Conservation (phyloP, 2,888 invertebrate genomes). For the Odontocolon sp. region DNA sequence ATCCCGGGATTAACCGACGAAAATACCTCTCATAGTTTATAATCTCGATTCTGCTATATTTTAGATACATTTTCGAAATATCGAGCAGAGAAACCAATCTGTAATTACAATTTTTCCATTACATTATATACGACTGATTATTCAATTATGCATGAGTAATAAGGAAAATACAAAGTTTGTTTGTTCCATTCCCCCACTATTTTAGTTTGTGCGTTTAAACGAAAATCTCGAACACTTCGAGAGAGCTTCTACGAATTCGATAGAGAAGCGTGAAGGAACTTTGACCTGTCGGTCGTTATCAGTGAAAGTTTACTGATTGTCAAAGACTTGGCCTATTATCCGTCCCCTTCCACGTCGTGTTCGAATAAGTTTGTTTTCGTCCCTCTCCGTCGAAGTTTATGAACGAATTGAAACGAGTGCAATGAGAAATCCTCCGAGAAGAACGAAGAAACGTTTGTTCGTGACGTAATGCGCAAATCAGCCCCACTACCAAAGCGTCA, state of each 20-base stretch:
- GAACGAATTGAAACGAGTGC: slow-evolving; percentile 11
- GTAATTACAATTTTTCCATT: neutral
- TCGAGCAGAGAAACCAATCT: too few species aligned
- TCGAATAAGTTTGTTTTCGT: too few species aligned
- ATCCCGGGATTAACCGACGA: neutral
- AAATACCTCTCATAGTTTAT: too few species aligned
- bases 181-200: neutral
- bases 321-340: slow-evolving; percentile 30
- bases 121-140: neutral
- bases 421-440: neutral
- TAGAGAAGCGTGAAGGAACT: slow-evolving; percentile 17
- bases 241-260: slow-evolving; percentile 19
- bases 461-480: slow-evolving; percentile 69
- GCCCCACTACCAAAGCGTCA: slow-evolving; percentile 66
- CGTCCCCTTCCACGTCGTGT: neutral
- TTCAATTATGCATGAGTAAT: neutral
- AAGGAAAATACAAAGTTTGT: neutral
- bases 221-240: neutral
- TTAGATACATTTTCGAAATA: too few species aligned
- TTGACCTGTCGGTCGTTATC: slow-evolving; percentile 45
- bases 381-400: neutral
- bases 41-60: too few species aligned
- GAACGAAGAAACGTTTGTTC: neutral
- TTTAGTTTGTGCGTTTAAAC: neutral
- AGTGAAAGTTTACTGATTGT: slow-evolving; percentile 31